Evolutionary conservation across 1,140 invertebrate species (phyloP), one percentile per base, ranked within the genome.

Genomic region (Magallana ariakensis): DNA sequence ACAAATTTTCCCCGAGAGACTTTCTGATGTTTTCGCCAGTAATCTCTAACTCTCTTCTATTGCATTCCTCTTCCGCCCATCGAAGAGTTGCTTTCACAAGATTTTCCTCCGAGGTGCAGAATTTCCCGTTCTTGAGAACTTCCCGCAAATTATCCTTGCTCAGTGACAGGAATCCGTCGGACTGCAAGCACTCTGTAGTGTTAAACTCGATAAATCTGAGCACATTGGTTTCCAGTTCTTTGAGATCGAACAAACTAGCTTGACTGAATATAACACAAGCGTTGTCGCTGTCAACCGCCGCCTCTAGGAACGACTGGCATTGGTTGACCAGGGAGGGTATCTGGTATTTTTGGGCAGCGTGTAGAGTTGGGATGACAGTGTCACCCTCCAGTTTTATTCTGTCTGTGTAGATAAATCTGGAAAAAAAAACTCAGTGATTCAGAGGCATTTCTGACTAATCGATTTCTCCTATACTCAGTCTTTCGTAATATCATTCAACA

Each of bases 341-440:
- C 9, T 70, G 75, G 58, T 89, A 89, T 54, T 89, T 89, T 15
- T 84, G 80, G 4, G 88, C 83, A n/a, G 85, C 88, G 11, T 89
- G 86, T 6, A 89, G 16, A 66, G 84, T 66, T 13, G 85, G 83
- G 13, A 83, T 89, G 9, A 89, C 88, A 54, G 62, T 85, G 13
- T 85, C 83, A 5, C 86, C 86, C 60, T 89, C 83, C 26, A 89
- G 60, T 4, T 82, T 26, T 15, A 89, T 80, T 13, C 80, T 84
- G 75, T 89, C 88, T 75, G 88, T 80, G 62, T 89, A 89, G 13
- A 89, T 80, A 19, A 84, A 88, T 22, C 87, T 88, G 19, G 19
- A 84, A 88, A 33, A 75, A 57, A 62, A 46, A 84, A 46, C 3
- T 46, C 33, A 46, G 33, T 46, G 33, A 46, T 46, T 46, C 33